Percentiles rank a stretch among this genome's conserved stretches.
phyloP scores from a whole-genome alignment of 92 coral and sea anemone species.

The Phenganax stokvisi region DNA sequence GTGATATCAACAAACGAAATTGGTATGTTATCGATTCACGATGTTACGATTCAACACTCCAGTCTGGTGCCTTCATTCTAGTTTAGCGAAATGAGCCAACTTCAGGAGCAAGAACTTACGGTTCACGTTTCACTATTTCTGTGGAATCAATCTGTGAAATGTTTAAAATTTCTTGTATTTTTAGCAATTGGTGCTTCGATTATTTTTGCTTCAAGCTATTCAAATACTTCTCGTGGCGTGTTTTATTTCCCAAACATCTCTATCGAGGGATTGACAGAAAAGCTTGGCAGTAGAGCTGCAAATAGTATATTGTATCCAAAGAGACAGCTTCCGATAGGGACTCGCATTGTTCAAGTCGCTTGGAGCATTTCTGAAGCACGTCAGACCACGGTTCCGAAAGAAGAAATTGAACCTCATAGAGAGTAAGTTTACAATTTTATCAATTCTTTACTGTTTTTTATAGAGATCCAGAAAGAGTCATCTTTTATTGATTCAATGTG shows the following conservation, averaged over 20 bases:
- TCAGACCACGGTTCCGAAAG: constrained; percentile 4
- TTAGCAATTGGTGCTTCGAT: constrained; percentile 17
- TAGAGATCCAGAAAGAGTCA: not conserved
- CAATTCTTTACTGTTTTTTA: not conserved
- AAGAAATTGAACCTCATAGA: constrained; percentile 19
- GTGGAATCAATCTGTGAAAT: not conserved
- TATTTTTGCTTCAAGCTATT: constrained; percentile 1
- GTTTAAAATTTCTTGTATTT: not conserved
- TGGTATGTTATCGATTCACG: not conserved
- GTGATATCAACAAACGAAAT: constrained; percentile 28
- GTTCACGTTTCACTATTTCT: not conserved
- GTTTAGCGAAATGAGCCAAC: not conserved
- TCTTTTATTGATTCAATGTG: too few relatives aligned
- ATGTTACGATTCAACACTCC: not conserved
- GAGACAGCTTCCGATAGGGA: not conserved
- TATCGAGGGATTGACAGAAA: not conserved
- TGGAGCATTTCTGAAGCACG: constrained; percentile 24
- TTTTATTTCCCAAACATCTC: constrained; percentile 19
- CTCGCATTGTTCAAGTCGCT: constrained; percentile 21
- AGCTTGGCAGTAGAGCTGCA: not conserved
- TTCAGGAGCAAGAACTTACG: not conserved
- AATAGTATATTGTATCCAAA: constrained; percentile 26
- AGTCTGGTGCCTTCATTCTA: not conserved
- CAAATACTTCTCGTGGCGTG: constrained; percentile 9
- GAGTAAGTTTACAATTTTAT: constrained; percentile 21